Evolutionary conservation across 2,888 invertebrate species (phyloP).

Genomic region (Rhimphoctona megacephalus): DNA sequence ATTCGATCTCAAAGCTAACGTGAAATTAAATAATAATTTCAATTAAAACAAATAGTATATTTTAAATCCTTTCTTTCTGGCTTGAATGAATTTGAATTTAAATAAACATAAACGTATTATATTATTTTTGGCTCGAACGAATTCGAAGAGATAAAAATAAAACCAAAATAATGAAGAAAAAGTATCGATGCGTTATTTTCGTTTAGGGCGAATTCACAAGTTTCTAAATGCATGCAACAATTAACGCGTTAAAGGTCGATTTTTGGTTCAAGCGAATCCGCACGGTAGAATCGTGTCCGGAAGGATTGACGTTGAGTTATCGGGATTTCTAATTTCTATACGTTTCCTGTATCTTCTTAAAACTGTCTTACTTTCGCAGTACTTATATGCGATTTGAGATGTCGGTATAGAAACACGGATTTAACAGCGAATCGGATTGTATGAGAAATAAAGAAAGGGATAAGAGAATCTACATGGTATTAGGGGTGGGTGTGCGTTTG

Average conservation of each 20-base stretch:
- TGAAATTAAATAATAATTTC: background rate
- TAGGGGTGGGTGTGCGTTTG: background rate
- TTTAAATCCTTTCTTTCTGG: too few species aligned
- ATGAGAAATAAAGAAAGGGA: constrained; percentile 13
- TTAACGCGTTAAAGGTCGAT: too few species aligned
- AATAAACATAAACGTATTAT: too few species aligned
- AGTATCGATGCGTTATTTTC: background rate
- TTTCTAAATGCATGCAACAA: too few species aligned
- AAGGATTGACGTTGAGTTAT: background rate
- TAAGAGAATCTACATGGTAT: background rate
- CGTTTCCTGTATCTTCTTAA: background rate
- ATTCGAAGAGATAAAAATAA: background rate
- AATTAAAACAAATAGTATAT: too few species aligned
- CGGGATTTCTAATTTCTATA: background rate
- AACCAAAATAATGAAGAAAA: too few species aligned
- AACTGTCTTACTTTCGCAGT: background rate
- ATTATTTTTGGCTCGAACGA: too few species aligned
- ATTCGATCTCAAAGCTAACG: background rate
- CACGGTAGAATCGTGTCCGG: too few species aligned
- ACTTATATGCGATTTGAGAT: background rate
- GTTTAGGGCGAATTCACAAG: background rate
- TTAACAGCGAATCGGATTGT: background rate
- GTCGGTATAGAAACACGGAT: background rate
- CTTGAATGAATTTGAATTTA: too few species aligned
- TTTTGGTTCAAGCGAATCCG: too few species aligned